Percentiles rank a stretch among this genome's conserved stretches.
These are phyloP conservation scores for Cyrtodaria siliqua DNA, from an alignment of 2,888 invertebrate genomes.

Conservation along the genomic window DNA sequence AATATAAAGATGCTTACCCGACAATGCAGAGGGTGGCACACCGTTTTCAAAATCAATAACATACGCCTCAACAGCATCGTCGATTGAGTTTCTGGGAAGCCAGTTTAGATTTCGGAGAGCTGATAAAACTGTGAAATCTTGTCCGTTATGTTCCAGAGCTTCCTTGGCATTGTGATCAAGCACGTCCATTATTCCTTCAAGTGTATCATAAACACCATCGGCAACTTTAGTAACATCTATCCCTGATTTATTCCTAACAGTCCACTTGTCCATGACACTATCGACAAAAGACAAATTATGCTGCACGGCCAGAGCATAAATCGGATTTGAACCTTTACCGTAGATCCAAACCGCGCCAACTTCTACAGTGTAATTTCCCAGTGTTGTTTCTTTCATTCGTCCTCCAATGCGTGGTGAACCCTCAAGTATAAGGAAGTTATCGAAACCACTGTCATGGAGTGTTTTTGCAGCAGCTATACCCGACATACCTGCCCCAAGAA, in stretches of 20 bases:
- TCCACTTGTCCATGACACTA: too few species aligned
- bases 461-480: constrained; percentile 61
- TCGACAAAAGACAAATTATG: constrained; percentile 23
- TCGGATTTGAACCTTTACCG: constrained; percentile 44
- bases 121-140: constrained; percentile 26
- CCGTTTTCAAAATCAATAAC: constrained; percentile 31
- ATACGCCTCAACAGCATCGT: constrained; percentile 38
- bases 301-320: constrained; percentile 21
- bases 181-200: constrained; percentile 11
- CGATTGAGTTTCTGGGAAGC: constrained; percentile 24
- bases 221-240: constrained; percentile 29
- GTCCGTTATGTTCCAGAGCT: background rate
- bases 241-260: constrained; percentile 36
- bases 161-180: background rate
- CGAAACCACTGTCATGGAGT: constrained; percentile 38
- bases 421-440: constrained; percentile 54
- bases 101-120: constrained; percentile 30
- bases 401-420: constrained; percentile 48
- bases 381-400: constrained; percentile 26
- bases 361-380: constrained; percentile 48
- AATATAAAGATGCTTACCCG: constrained; percentile 26
- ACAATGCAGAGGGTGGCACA: constrained; percentile 16
- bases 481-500: too few species aligned
- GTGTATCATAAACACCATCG: background rate
- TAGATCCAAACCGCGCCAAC: constrained; percentile 52